Evolutionary conservation across 2,888 invertebrate species (phyloP).

Genomic region (Dicycla oo): DNA sequence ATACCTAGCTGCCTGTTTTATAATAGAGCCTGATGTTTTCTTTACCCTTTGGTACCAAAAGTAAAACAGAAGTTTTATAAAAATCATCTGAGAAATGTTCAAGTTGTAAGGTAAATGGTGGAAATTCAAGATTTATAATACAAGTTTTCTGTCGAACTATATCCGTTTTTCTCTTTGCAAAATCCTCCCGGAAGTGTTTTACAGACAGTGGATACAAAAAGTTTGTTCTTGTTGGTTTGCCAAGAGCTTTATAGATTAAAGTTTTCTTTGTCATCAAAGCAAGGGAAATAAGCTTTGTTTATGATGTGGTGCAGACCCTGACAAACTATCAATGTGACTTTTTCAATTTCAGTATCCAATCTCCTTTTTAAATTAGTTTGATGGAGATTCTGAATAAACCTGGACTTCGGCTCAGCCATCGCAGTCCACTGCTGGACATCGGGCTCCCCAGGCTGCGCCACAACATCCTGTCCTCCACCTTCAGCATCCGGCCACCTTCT

Average conservation of each 20-base stretch:
- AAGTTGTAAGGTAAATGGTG: constrained; percentile 11
- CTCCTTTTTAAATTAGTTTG: background rate
- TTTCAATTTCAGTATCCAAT: background rate
- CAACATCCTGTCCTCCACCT: too few relatives aligned
- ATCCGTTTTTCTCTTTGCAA: constrained; percentile 35
- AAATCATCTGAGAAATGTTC: constrained; percentile 2
- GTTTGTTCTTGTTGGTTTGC: constrained; percentile 36
- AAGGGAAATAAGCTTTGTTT: constrained; percentile 27
- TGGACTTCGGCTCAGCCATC: too few relatives aligned
- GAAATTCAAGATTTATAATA: constrained; percentile 47
- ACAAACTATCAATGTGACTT: background rate
- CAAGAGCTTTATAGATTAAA: constrained; percentile 39
- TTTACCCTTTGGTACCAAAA: background rate
- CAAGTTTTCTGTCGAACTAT: constrained; percentile 35
- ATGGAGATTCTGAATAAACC: background rate
- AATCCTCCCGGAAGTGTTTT: constrained; percentile 34
- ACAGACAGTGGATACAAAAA: constrained; percentile 41
- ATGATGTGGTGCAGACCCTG: background rate
- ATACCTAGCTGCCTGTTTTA: background rate
- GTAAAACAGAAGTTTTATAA: background rate
- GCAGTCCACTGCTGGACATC: too few relatives aligned
- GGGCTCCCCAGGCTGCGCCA: too few relatives aligned
- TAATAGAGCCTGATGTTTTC: background rate
- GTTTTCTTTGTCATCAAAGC: constrained; percentile 35
- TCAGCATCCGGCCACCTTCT: too few relatives aligned